phyloP scores from a whole-genome alignment of 2,797 vertebrate genomes.

The Falco berigora region DNA sequence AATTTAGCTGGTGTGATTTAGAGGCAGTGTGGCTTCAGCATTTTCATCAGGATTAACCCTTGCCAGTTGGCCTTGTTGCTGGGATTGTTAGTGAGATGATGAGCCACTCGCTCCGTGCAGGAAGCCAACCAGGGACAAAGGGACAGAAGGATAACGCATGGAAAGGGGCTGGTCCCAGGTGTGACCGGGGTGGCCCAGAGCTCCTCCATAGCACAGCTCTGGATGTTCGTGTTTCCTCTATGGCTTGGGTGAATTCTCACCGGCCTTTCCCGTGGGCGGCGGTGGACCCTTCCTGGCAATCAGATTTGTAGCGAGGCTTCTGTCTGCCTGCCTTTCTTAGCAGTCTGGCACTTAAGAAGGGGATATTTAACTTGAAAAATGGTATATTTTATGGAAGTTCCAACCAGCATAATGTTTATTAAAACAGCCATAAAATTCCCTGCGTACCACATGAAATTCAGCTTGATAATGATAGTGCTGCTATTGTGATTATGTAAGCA shows the following conservation, averaged over 20 bases:
- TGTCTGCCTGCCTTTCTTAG: neutral
- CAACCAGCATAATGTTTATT: conserved; percentile 8
- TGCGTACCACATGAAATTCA: neutral
- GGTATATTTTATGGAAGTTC: conserved; percentile 6
- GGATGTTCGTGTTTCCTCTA: neutral
- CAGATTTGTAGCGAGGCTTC: neutral
- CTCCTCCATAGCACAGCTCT: neutral
- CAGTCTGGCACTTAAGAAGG: neutral
- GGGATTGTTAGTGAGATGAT: neutral
- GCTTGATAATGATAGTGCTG: neutral
- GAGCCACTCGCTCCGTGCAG: neutral
- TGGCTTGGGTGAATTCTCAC: neutral
- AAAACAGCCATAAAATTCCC: conserved; percentile 21
- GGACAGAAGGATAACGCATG: neutral
- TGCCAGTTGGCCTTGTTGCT: neutral
- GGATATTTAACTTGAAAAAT: conserved; percentile 23
- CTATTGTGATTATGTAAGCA: conserved; percentile 9
- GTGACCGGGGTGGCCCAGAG: neutral
- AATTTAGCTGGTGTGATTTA: neutral
- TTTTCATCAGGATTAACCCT: neutral
- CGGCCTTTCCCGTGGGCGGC: neutral
- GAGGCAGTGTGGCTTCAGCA: neutral
- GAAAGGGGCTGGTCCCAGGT: neutral
- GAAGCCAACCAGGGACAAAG: neutral
- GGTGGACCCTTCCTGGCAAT: neutral